A percentile compares a stretch with the other conserved stretches of the same genome.
Conservation (phyloP, 53 echinoderm and acorn worm species). For the Actinopyga echinites region DNA sequence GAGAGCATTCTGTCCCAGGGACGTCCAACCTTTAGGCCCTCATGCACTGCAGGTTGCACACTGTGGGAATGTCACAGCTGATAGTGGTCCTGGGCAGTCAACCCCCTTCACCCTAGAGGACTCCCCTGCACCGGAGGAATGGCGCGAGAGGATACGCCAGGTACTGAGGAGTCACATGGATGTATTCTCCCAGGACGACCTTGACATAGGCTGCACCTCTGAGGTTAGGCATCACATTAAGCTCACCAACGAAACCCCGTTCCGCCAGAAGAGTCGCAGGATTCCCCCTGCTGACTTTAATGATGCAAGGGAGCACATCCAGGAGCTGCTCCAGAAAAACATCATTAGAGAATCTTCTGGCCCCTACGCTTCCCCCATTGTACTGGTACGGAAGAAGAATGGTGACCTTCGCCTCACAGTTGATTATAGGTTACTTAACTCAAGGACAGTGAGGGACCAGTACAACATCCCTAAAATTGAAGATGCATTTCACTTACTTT, state of each 20-base stretch:
- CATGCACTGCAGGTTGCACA: neutral
- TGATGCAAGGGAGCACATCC: no score
- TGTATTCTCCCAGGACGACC: slow-evolving; percentile 51
- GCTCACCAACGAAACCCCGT: slow-evolving; percentile 50
- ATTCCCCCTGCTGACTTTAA: slow-evolving; percentile 56
- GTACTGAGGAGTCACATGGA: neutral
- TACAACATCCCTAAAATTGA: no score
- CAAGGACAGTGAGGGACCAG: slow-evolving; percentile 49
- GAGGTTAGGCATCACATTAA: slow-evolving; percentile 55
- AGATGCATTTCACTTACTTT: slow-evolving; percentile 54
- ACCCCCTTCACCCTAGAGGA: slow-evolving; percentile 31
- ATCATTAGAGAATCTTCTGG: slow-evolving; percentile 57
- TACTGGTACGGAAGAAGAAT: no score
- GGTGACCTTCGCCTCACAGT: slow-evolving; percentile 57
- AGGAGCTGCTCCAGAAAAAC: slow-evolving; percentile 47
- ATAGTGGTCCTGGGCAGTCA: neutral
- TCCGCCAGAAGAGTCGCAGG: slow-evolving; percentile 44
- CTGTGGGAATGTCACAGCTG: neutral
- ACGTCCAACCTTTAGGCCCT: neutral
- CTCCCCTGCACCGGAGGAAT: slow-evolving; percentile 41
- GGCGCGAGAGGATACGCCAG: slow-evolving; percentile 1
- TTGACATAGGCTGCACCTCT: slow-evolving; percentile 43
- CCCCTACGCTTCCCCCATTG: slow-evolving; percentile 59
- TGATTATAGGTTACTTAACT: slow-evolving; percentile 56
- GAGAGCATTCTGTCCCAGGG: neutral